Percentiles rank a stretch among this genome's conserved stretches.
phyloP scores from a whole-genome alignment of 2,888 invertebrate species.

The Lacanobia oleracea region DNA sequence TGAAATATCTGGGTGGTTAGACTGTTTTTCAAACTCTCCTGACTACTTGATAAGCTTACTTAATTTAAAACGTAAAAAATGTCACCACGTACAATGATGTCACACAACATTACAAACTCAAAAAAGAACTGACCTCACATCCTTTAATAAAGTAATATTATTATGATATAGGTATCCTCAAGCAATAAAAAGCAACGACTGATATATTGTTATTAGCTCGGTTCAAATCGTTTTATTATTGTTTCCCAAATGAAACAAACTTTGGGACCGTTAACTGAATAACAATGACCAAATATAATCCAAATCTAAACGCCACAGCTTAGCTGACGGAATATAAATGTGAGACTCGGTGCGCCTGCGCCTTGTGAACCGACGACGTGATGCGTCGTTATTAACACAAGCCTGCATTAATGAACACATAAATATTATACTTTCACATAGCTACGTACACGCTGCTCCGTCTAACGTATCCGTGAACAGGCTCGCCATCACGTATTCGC shows the following conservation, averaged over 20 bases:
- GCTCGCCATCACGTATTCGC: slow-evolving; percentile 75
- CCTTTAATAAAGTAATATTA: slow-evolving; percentile 50
- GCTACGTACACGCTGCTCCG: slow-evolving; percentile 49
- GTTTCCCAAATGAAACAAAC: slow-evolving; percentile 86
- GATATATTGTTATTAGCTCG: slow-evolving; percentile 67
- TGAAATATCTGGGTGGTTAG: too few species aligned
- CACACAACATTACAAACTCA: slow-evolving; percentile 10
- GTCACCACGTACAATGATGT: background rate
- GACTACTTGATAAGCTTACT: background rate
- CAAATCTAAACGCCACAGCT: slow-evolving; percentile 88
- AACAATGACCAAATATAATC: slow-evolving; percentile 89
- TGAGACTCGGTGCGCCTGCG: slow-evolving; percentile 81
- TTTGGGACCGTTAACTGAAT: slow-evolving; percentile 83
- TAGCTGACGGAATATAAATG: slow-evolving; percentile 88
- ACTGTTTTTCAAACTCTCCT: background rate
- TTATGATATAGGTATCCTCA: slow-evolving; percentile 52
- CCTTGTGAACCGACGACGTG: slow-evolving; percentile 90
- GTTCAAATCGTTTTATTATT: slow-evolving; percentile 82
- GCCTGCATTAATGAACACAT: slow-evolving; percentile 88
- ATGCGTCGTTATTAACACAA: slow-evolving; percentile 87
- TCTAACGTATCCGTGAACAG: slow-evolving; percentile 62
- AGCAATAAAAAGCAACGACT: slow-evolving; percentile 49
- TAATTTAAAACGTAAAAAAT: slow-evolving; percentile 1
- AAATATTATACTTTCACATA: slow-evolving; percentile 83
- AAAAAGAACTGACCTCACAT: slow-evolving; percentile 37